Percentiles rank a stretch among this genome's conserved stretches.
Conservation (phyloP, 2,888 invertebrate genomes). For the Pocota personata region DNA sequence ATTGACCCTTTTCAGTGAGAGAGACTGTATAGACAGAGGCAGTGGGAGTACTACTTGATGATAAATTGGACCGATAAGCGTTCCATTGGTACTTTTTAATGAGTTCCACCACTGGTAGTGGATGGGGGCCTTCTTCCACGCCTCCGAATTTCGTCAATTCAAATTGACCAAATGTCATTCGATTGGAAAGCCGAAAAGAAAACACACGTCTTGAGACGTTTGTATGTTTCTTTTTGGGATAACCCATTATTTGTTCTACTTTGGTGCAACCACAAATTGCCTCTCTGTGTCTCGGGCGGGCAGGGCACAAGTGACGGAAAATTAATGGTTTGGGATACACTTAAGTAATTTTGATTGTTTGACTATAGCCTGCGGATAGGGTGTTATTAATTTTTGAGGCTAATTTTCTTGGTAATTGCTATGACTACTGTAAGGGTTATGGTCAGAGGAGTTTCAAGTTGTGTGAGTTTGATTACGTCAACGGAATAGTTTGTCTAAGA, state of each 20-base stretch:
- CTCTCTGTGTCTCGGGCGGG: conserved; percentile 29
- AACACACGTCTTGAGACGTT: background rate
- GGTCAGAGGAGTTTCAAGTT: conserved; percentile 13
- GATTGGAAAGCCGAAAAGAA: conserved; percentile 12
- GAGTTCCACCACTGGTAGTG: conserved; percentile 20
- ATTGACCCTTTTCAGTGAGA: conserved; percentile 52
- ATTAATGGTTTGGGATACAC: conserved; percentile 61
- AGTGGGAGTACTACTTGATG: conserved; percentile 61
- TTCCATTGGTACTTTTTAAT: conserved; percentile 53
- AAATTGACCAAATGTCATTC: conserved; percentile 59
- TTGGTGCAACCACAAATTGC: conserved; percentile 72
- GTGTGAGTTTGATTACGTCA: background rate
- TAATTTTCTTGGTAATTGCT: conserved; percentile 52
- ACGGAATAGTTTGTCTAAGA: too few species aligned
- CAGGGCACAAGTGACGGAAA: conserved; percentile 45
- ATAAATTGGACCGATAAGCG: conserved; percentile 69
- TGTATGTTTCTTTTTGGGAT: conserved; percentile 26
- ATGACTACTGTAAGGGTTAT: conserved; percentile 51
- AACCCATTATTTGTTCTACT: conserved; percentile 73
- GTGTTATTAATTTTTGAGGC: conserved; percentile 57
- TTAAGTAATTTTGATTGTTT: conserved; percentile 66
- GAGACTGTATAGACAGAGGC: background rate
- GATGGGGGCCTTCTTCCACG: conserved; percentile 11
- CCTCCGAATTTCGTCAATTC: conserved; percentile 46
- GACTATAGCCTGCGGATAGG: conserved; percentile 17